Conservation (phyloP, 2,888 invertebrate species). For the Anodontia alba region DNA sequence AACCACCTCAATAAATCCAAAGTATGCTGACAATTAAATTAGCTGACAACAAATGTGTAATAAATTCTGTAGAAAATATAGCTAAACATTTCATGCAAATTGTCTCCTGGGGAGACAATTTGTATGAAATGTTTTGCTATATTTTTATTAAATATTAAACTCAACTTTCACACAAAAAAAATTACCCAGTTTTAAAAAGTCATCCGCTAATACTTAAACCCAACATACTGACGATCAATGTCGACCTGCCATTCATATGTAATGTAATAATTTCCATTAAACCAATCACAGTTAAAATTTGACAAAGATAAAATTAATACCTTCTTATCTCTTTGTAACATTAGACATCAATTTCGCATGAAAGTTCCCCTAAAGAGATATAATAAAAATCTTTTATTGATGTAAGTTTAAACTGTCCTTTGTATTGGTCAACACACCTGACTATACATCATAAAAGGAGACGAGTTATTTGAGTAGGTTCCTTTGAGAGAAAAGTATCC, state of each 20-base stretch:
- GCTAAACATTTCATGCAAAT: too few species aligned
- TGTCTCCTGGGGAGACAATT: background rate
- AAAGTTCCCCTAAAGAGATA: constrained; percentile 1
- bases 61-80: too few species aligned
- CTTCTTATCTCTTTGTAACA: background rate
- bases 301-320: background rate
- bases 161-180: too few species aligned
- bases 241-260: background rate
- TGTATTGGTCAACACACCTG: background rate
- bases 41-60: too few species aligned
- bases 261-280: background rate
- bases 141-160: too few species aligned
- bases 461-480: background rate
- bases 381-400: constrained; percentile 11
- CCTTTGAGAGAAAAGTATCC: background rate
- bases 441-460: background rate
- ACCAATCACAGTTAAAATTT: background rate
- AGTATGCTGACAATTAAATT: too few species aligned
- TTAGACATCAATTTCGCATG: background rate
- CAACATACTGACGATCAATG: background rate
- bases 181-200: too few species aligned
- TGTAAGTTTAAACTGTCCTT: constrained; percentile 17
- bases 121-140: too few species aligned
- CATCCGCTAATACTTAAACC: too few species aligned
- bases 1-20: background rate